A percentile compares a stretch with the other conserved stretches of the same genome.
These are phyloP conservation scores for Spinus olivaceus DNA, from an alignment of 2,797 vertebrate species.

Conservation along the genomic window DNA sequence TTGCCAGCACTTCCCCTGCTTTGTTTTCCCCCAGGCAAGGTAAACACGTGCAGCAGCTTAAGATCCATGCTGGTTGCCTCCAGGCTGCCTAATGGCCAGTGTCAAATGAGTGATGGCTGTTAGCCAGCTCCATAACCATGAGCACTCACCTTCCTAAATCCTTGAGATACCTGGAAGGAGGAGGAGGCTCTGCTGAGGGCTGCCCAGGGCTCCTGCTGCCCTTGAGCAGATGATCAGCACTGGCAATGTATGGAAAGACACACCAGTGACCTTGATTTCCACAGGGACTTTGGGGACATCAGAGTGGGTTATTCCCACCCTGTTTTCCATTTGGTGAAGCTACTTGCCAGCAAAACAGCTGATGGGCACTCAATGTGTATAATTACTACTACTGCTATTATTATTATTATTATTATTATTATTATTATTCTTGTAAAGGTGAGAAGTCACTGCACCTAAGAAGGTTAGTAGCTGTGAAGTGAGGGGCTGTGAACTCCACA, in stretches of 20 bases:
- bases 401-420: background rate
- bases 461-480: background rate
- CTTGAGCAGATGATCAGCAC: accelerated
- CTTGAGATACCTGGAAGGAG: background rate
- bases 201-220: background rate
- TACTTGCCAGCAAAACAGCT: background rate
- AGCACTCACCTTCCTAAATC: slow-evolving; percentile 33
- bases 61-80: background rate
- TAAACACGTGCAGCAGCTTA: background rate
- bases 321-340: background rate
- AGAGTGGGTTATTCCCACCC: background rate
- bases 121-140: background rate
- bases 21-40: background rate
- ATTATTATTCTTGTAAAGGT: background rate
- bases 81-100: slow-evolving; percentile 25
- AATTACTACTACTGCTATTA: background rate
- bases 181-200: background rate
- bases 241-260: background rate
- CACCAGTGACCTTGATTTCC: background rate
- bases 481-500: background rate
- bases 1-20: background rate
- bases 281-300: accelerated
- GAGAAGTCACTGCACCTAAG: background rate
- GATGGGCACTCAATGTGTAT: background rate
- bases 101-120: background rate